Conservation (phyloP, 2,797 vertebrate genomes). For the Melanotaenia parkinsoni region DNA sequence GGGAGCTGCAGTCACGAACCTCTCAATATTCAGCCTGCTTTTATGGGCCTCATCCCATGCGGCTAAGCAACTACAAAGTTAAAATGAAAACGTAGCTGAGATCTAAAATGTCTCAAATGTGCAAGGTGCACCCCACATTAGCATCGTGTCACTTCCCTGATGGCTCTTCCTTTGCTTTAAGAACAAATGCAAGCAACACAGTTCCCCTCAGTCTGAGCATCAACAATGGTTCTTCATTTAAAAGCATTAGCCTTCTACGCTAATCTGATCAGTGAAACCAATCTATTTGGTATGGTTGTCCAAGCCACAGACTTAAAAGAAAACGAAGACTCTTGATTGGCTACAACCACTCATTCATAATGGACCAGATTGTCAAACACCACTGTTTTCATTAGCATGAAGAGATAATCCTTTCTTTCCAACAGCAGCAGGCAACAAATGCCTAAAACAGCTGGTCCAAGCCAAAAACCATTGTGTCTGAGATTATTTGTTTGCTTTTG, state of each 20-base stretch:
- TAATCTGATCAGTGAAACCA: slow-evolving; percentile 81
- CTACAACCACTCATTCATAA: slow-evolving; percentile 64
- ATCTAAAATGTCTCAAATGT: slow-evolving; percentile 28
- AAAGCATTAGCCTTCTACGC: slow-evolving; percentile 58
- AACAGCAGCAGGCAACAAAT: slow-evolving; percentile 44
- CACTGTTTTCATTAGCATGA: slow-evolving; percentile 56
- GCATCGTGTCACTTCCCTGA: slow-evolving; percentile 47
- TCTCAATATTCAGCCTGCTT: slow-evolving; percentile 24
- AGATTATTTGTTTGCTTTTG: slow-evolving; percentile 16
- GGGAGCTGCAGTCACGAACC: slow-evolving; percentile 25
- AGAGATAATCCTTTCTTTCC: slow-evolving; percentile 68
- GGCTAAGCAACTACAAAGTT: slow-evolving; percentile 24
- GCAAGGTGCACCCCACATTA: slow-evolving; percentile 47
- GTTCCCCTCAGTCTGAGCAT: slow-evolving; percentile 47
- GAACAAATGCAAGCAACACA: slow-evolving; percentile 53
- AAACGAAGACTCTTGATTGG: slow-evolving; percentile 49
- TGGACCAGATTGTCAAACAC: slow-evolving; percentile 67
- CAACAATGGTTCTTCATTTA: slow-evolving; percentile 76
- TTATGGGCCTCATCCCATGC: slow-evolving; percentile 21
- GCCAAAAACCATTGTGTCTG: slow-evolving; percentile 50
- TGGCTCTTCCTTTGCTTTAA: slow-evolving; percentile 40
- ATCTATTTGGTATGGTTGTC: slow-evolving; percentile 81
- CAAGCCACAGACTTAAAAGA: slow-evolving; percentile 49
- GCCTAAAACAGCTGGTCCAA: slow-evolving; percentile 70
- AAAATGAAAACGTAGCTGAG: slow-evolving; percentile 32